phyloP scores from a whole-genome alignment of 2,888 invertebrate genomes.

The Drosophila helvetica region DNA sequence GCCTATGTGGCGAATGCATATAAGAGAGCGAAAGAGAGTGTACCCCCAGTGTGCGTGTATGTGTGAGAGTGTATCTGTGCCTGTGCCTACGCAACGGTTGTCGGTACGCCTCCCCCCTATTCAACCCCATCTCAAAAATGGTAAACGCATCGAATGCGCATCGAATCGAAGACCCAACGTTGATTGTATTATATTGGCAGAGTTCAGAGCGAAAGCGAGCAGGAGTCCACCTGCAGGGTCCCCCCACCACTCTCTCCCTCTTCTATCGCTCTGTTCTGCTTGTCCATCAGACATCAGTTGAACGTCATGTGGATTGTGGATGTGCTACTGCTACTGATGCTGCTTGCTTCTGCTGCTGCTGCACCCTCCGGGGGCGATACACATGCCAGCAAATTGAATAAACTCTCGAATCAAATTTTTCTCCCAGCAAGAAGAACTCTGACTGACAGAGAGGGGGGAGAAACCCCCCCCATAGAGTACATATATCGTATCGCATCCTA shows the following conservation, averaged over 20 bases:
- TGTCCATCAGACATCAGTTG: constrained; percentile 55
- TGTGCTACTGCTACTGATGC: constrained; percentile 25
- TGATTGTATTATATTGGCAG: constrained; percentile 79
- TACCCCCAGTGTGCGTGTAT: constrained; percentile 15
- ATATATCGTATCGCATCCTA: constrained; percentile 5
- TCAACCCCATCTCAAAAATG: constrained; percentile 56
- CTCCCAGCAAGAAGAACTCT: constrained; percentile 60
- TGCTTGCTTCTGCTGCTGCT: not conserved
- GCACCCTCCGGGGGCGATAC: constrained; percentile 13
- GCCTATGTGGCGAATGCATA: constrained; percentile 70
- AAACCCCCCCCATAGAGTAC: not conserved
- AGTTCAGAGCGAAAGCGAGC: constrained; percentile 23
- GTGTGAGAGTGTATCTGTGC: constrained; percentile 5
- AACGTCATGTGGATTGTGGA: constrained; percentile 52
- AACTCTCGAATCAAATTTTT: constrained; percentile 78
- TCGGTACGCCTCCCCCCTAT: not conserved
- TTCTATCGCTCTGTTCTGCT: constrained; percentile 24
- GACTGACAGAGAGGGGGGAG: constrained; percentile 56
- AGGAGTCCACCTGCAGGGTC: not conserved
- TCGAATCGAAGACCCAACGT: constrained; percentile 70
- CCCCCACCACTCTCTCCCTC: constrained; percentile 3
- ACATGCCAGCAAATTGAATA: constrained; percentile 70
- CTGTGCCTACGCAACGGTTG: constrained; percentile 58
- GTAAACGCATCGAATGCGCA: constrained; percentile 76
- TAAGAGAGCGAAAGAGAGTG: constrained; percentile 53